Base-by-base conservation (phyloP, 2,888 invertebrate species). In the Andrena praecox region DNA sequence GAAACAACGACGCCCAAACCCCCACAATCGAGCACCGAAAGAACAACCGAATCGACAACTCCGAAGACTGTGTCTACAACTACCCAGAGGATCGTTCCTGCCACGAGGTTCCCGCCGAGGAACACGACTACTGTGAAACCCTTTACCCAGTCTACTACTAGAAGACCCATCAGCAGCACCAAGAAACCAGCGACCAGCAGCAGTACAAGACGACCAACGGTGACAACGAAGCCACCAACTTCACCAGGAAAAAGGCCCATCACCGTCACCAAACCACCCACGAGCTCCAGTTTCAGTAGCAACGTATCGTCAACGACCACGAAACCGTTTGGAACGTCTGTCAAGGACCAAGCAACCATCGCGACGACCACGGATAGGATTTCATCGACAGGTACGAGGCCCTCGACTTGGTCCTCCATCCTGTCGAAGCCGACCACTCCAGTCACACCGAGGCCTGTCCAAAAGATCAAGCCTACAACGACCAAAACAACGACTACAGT, bases 171-270 rank as follows among this genome's bases (percentile, higher is more conserved):
- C 2, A 78, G 77, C 60, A 94, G 94, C 0, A 95, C 84, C 7
- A 89, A 79, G 62, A 88, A 78, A 48, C 88, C 88, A 2, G 20
- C 50, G 12, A 75, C 16, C 10, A 27, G 59, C 20, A 74, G 67
- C 50, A 85, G 72, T 60, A 87, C 88, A 4, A 90, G 83, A 56
- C 87, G 80, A 24, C 88, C 91, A 2, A 68, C 84, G 0, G 42
- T 59, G 20, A 88, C 87, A 27, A 89, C 90, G 20, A 89, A 87
- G 69, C 85, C 81, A 70, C 89, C 91, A 0, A 81, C 29, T 5
- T 56, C 79, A 0, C 70, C 83, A 0, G 94, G 94, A 1, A 93
- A 93, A 10, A 95, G 95, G 52, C 95, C 95, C 60, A 92, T 94
- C 63, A 94, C 94, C 1, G 94, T 94, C 2, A 10, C 70, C 85